Percentiles rank a stretch among this genome's conserved stretches.
phyloP scores from a whole-genome alignment of 2,113 vertebrate genomes.

The Pimephales promelas region DNA sequence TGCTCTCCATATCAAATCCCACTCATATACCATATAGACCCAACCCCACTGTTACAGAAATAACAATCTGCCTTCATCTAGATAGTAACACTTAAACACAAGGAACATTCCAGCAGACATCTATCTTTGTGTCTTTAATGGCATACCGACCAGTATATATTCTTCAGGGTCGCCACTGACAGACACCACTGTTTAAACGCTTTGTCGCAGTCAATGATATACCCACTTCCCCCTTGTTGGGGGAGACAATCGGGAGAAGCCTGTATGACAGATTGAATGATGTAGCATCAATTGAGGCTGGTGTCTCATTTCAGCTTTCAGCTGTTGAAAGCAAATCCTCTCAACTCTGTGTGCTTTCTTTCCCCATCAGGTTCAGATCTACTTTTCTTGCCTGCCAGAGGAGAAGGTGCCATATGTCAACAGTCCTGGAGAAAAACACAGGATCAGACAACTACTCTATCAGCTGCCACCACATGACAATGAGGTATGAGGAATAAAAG shows the following conservation, averaged over 20 bases:
- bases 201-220: constrained; percentile 41
- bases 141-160: constrained; percentile 25
- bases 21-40: not conserved
- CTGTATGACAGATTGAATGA: constrained; percentile 43
- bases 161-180: constrained; percentile 43
- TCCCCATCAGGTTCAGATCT: constrained; percentile 85
- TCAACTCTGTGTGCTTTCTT: constrained; percentile 1
- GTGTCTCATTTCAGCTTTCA: constrained; percentile 37
- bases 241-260: constrained; percentile 38
- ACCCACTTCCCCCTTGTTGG: constrained; percentile 27
- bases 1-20: constrained; percentile 64
- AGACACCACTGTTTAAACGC: constrained; percentile 33
- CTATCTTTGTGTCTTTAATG: constrained; percentile 26
- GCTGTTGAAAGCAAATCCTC: constrained; percentile 60
- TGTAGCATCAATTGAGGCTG: constrained; percentile 34
- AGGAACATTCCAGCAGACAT: constrained; percentile 37
- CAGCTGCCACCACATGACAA: constrained; percentile 96
- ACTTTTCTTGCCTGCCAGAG: constrained; percentile 91
- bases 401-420: constrained; percentile 94
- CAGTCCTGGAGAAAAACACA: constrained; percentile 92
- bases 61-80: constrained; percentile 27
- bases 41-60: constrained; percentile 15
- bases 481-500: constrained; percentile 78
- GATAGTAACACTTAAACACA: constrained; percentile 19
- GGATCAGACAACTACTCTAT: constrained; percentile 93